phyloP scores from a whole-genome alignment of 2,113 vertebrate genomes.

The Hipposideros armiger region DNA sequence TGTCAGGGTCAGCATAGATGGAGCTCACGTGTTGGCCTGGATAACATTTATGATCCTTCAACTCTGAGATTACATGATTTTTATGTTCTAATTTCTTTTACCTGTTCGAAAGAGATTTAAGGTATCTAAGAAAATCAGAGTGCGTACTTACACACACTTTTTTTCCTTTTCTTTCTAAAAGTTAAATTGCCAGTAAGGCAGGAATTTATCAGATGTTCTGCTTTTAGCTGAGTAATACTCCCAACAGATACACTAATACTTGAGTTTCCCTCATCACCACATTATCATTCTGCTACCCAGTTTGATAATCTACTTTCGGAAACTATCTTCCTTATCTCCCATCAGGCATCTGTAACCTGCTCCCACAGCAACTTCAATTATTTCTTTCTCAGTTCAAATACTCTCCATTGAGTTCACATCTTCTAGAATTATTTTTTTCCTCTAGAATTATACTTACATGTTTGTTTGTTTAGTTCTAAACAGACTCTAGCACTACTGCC shows the following conservation, averaged over 20 bases:
- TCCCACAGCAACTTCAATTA: not conserved
- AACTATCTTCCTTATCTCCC: not conserved
- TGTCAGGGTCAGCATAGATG: not conserved
- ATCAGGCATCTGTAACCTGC: not conserved
- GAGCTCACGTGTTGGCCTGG: not conserved
- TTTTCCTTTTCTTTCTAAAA: conserved; percentile 51
- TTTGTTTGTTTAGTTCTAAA: not conserved
- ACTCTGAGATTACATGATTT: not conserved
- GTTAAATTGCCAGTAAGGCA: not conserved
- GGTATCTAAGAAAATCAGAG: not conserved
- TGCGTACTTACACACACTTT: not conserved
- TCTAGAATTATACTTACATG: not conserved
- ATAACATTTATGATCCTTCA: not conserved
- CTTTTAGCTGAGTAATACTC: not conserved
- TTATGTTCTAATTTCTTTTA: not conserved
- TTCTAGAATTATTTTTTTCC: not conserved
- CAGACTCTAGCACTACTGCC: not conserved
- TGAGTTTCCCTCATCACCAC: not conserved
- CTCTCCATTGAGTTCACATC: not conserved
- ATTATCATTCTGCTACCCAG: not conserved
- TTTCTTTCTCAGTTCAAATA: conserved; percentile 19
- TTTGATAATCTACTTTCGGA: conserved; percentile 19
- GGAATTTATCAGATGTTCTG: conserved; percentile 33
- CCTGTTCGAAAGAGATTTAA: conserved; percentile 47
- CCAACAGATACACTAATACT: not conserved